Base-by-base conservation (phyloP, 2,113 vertebrate species). In the Caracal caracal region DNA sequence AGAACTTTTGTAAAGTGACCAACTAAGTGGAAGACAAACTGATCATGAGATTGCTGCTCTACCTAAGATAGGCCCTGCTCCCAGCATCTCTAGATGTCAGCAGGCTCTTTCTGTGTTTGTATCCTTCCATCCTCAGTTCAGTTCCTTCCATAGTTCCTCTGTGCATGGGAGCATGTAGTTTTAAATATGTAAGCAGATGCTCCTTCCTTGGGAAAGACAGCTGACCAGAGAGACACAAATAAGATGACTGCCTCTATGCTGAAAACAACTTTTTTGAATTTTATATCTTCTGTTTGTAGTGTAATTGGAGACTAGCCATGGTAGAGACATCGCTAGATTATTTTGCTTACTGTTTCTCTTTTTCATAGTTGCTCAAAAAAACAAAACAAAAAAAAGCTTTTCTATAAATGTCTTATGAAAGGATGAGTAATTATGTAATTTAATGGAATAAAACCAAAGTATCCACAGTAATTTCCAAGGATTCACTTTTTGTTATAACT, bases 221-320 rank as follows among this genome's bases (percentile, higher is more conserved):
- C 13, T 53, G 43, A 33, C 40, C 24, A 26, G 16, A 70, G 70
- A 76, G 22, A 53, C 16, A 28, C 20, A 63, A 56, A 24, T n/a
- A 16, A 66, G 15, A 24, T 28, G 59, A 6, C 33, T 68, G 4
- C 19, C 37, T 95, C 24, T 28, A 7, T 26, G 40, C 51, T 87
- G 84, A 95, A 97, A 96, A 94, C 53, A 88, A 88, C 0, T 37
- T 82, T 88, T 79, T 56, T 97, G 71, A 90, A 81, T 97, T 97
- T 97, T 85, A 65, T 95, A 93, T 53, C 35, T 96, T 35, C 59
- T 33, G 94, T 91, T 83, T 90, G 75, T 93, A 96, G 66, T 88
- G 61, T 78, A 92, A 85, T 84, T 94, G 53, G 73, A 93, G 51
- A 43, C 10, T 22, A 84, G 37, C 19, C 5, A 30, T 63, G 35